Conservation (phyloP, 1,140 invertebrate species). For the Drosophila bocki region DNA sequence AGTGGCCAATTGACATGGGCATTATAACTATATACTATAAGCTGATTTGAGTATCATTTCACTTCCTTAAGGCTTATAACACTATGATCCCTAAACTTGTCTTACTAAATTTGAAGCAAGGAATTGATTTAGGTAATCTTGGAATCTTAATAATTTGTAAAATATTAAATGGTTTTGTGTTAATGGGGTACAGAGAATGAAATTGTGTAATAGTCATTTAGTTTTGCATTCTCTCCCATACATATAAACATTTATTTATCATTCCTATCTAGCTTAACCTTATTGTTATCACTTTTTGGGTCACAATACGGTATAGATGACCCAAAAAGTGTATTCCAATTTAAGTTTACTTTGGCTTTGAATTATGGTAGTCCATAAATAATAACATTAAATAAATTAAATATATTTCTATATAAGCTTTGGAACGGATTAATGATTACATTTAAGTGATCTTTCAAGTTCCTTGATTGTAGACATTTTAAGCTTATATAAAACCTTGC, state of each 20-base stretch:
- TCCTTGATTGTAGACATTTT: not conserved
- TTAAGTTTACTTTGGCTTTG: not conserved
- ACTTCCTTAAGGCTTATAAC: not conserved
- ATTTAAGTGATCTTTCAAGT: not conserved
- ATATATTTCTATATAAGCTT: not conserved
- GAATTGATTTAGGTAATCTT: not conserved
- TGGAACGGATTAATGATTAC: not conserved
- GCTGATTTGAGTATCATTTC: constrained; percentile 12
- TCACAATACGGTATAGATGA: too few relatives aligned
- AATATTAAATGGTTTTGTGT: not conserved
- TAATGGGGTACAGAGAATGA: too few relatives aligned
- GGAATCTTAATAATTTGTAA: not conserved
- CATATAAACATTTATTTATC: not conserved
- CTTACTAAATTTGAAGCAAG: not conserved
- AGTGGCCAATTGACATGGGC: constrained; percentile 33
- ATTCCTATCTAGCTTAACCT: not conserved
- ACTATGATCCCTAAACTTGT: not conserved
- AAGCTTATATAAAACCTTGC: not conserved
- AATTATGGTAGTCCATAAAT: not conserved
- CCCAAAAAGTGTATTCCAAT: not conserved
- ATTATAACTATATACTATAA: constrained; percentile 12
- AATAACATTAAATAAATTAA: too few relatives aligned
- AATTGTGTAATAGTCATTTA: not conserved
- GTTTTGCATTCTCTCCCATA: too few relatives aligned
- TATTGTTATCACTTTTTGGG: not conserved